phyloP scores from a whole-genome alignment of 2,797 vertebrate genomes.

The Champsocephalus esox region DNA sequence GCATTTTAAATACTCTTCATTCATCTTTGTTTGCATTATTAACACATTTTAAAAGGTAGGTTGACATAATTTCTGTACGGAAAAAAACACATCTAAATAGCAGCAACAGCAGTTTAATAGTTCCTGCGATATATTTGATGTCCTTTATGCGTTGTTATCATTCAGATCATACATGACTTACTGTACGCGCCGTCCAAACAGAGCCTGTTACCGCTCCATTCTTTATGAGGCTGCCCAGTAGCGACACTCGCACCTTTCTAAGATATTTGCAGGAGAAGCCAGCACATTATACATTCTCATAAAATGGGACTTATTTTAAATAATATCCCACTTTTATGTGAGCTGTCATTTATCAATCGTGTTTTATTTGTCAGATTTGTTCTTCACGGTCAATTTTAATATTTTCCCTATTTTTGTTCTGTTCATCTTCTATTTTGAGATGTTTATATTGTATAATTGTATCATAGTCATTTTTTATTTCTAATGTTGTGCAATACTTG shows the following conservation, averaged over 20 bases:
- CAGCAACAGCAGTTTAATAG: conserved; percentile 57
- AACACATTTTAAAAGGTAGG: neutral
- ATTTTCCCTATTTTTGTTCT: too few species aligned
- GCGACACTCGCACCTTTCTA: conserved; percentile 71
- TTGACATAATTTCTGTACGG: neutral
- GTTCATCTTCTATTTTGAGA: too few species aligned
- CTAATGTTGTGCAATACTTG: too few species aligned
- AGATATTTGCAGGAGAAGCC: conserved; percentile 75
- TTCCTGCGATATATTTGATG: conserved; percentile 45
- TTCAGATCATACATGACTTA: conserved; percentile 49
- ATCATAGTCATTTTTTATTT: too few species aligned
- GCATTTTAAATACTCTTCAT: conserved; percentile 6
- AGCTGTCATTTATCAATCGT: too few species aligned
- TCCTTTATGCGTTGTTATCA: conserved; percentile 53
- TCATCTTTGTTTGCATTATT: conserved; percentile 8
- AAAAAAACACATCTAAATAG: conserved; percentile 10
- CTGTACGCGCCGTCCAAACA: conserved; percentile 15
- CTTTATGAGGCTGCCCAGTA: conserved; percentile 73
- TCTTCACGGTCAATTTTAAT: too few species aligned
- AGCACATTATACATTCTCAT: conserved; percentile 75
- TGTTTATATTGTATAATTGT: too few species aligned
- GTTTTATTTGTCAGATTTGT: too few species aligned
- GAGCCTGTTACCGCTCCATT: conserved; percentile 63
- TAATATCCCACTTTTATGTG: too few species aligned
- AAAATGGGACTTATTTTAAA: conserved; percentile 63